phyloP scores from a whole-genome alignment of 2,888 invertebrate genomes.

The Hesperia comma region DNA sequence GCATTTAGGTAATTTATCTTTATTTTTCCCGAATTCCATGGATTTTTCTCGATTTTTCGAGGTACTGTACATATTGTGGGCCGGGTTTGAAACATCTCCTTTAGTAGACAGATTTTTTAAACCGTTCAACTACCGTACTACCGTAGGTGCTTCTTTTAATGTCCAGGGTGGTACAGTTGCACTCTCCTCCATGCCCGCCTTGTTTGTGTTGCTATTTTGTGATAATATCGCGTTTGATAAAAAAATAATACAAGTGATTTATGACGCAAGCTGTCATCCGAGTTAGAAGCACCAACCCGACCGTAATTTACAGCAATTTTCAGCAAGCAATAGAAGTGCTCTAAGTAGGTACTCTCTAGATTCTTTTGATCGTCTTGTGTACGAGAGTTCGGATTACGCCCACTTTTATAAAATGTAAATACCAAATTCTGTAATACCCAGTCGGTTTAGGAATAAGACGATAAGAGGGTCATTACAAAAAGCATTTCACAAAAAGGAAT shows the following conservation, averaged over 20 bases:
- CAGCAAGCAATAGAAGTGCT: slow-evolving; percentile 95
- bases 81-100: no score
- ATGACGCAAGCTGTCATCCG: background rate
- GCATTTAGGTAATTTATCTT: no score
- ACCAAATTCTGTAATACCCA: background rate
- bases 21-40: no score
- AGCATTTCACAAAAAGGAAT: background rate
- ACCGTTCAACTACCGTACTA: no score
- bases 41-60: no score
- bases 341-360: slow-evolving; percentile 85
- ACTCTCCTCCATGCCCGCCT: no score
- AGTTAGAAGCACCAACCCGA: slow-evolving; percentile 13
- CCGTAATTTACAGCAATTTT: slow-evolving; percentile 94
- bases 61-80: no score
- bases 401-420: slow-evolving; percentile 9
- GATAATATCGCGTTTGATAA: no score
- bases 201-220: no score
- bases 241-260: background rate
- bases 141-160: no score
- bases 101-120: no score
- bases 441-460: background rate
- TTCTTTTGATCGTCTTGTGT: slow-evolving; percentile 89
- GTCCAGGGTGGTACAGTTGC: no score
- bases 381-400: slow-evolving; percentile 87
- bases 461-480: background rate